phyloP scores from a whole-genome alignment of 1,140 invertebrate species.

The Triops cancriformis region DNA sequence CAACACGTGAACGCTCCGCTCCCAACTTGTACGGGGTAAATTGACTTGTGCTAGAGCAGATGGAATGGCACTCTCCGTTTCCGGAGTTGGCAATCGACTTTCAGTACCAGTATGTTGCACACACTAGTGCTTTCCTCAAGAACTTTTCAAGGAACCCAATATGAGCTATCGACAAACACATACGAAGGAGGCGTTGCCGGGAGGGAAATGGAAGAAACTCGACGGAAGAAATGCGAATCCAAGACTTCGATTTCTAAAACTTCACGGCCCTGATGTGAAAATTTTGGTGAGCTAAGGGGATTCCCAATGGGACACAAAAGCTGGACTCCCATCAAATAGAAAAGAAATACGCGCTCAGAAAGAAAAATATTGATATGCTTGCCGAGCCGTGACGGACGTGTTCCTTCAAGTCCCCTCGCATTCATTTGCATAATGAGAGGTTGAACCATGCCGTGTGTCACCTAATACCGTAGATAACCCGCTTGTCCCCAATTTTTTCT shows the following conservation, averaged over 20 bases:
- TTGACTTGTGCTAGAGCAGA: too few species aligned
- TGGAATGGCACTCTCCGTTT: background rate
- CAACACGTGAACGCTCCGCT: too few species aligned
- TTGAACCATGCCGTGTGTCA: background rate
- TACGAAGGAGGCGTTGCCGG: background rate
- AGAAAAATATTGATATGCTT: background rate
- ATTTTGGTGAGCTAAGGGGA: background rate
- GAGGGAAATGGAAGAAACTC: background rate
- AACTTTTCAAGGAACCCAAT: background rate
- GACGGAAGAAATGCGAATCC: too few species aligned
- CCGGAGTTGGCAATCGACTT: background rate
- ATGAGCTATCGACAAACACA: background rate
- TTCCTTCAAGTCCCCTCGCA: background rate
- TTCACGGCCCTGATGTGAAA: background rate
- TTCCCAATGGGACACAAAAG: background rate
- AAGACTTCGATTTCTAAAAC: too few species aligned
- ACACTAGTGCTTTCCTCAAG: background rate
- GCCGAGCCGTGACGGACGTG: background rate
- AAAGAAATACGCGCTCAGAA: background rate
- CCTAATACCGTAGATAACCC: background rate
- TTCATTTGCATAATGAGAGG: background rate
- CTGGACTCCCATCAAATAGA: background rate
- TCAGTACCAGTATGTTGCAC: background rate
- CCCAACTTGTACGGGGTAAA: too few species aligned
- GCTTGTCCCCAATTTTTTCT: background rate